Evolutionary conservation across 2,888 invertebrate genomes (phyloP), one percentile per base, ranked within the genome.

Genomic region (Penaeus monodon): DNA sequence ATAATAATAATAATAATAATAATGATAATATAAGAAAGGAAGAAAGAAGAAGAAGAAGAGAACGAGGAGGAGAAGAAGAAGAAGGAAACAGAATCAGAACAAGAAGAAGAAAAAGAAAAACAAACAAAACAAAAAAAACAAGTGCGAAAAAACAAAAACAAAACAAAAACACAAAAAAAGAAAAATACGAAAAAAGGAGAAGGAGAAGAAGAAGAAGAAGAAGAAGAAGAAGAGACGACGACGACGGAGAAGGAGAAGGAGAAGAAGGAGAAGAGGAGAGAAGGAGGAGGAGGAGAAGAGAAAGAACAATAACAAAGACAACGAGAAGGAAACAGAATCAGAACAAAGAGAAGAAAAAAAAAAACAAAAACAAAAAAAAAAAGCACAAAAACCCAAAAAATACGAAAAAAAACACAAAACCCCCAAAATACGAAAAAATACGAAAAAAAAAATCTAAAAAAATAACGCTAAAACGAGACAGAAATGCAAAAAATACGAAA

Each of bases 11-110:
- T n/a, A n/a, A n/a, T n/a, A n/a, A n/a, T n/a, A n/a, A n/a, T n/a
- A n/a, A n/a, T n/a, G n/a, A n/a, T n/a, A n/a, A n/a, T n/a, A n/a
- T n/a, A n/a, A n/a, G n/a, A n/a, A n/a, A n/a, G 49, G n/a, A 33
- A 17, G n/a, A 27, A 24, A 81, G 38, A 49, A 81, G 81, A 49
- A 57, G n/a, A 81, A 44, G 33, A 70, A 70, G n/a, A 81, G 29
- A 66, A 66, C 33, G 70, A 66, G 27, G 44, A 70, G n/a, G 49
- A 29, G 29, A 49, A 44, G 68, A 49, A n/a, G 20, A 70, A 81
- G 33, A 3, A 33, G 33, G 33, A 33, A 3, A 3, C 1, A 3
- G 33, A 33, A 3, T 1, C 1, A 3, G 33, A 33, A 3, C 1
- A 33, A 3, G 33, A 38, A 7, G 7, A 38, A 7, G 8, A 38